A percentile compares a stretch with the other conserved stretches of the same genome.
Conservation (phyloP, 2,797 vertebrate genomes). For the Acipenser transmontanus region DNA sequence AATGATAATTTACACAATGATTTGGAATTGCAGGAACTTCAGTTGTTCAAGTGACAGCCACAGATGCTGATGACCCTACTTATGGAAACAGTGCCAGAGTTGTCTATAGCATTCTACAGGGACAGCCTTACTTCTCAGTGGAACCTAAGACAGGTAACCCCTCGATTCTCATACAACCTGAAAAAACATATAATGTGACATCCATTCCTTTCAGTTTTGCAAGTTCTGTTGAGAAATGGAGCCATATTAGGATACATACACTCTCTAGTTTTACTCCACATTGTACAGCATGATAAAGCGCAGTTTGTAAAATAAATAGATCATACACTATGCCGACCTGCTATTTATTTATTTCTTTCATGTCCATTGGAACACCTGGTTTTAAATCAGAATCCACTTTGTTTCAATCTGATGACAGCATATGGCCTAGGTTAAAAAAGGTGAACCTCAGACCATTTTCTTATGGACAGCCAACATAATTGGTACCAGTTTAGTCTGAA, state of each 20-base stretch:
- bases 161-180: not conserved
- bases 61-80: conserved; percentile 89
- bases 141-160: conserved; percentile 87
- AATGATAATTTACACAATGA: not conserved
- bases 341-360: too few relatives aligned
- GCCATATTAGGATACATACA: conserved; percentile 23
- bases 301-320: too few relatives aligned
- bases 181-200: not conserved
- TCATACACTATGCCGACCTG: too few relatives aligned
- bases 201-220: not conserved
- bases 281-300: too few relatives aligned
- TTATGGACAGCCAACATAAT: too few relatives aligned
- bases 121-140: conserved; percentile 94
- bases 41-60: conserved; percentile 91
- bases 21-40: conserved; percentile 70
- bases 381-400: too few relatives aligned
- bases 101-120: conserved; percentile 89
- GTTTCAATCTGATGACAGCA: too few relatives aligned
- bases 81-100: conserved; percentile 93
- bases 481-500: too few relatives aligned
- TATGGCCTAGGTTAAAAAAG: too few relatives aligned
- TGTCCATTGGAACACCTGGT: too few relatives aligned
- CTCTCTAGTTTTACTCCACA: conserved; percentile 8
- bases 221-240: conserved; percentile 27
- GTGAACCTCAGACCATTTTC: too few relatives aligned